Evolutionary conservation across 2,113 vertebrate genomes (phyloP).

Genomic region (Tor tambroides): DNA sequence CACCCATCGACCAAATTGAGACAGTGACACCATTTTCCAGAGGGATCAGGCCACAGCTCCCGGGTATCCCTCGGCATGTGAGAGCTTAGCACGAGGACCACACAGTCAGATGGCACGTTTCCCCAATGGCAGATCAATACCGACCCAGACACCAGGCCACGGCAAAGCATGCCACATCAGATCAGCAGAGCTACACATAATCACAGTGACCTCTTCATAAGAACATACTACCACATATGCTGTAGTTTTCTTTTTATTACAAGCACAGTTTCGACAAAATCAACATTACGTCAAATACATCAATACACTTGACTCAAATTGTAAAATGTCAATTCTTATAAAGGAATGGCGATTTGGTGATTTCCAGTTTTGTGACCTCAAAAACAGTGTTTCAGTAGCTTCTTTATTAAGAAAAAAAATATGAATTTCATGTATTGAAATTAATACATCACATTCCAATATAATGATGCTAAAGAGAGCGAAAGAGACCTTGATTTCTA

Average conservation of each 20-base stretch:
- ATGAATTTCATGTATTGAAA: background rate
- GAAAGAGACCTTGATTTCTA: background rate
- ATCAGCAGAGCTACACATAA: background rate
- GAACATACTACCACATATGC: background rate
- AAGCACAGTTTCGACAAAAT: background rate
- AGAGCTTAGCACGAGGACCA: conserved; percentile 63
- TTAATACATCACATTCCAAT: background rate
- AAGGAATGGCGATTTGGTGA: background rate
- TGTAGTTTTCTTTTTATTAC: background rate
- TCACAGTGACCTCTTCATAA: background rate
- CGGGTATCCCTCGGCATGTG: conserved; percentile 63
- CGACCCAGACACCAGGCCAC: conserved; percentile 58
- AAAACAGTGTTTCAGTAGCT: background rate
- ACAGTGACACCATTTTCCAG: conserved; percentile 17
- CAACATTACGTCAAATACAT: background rate
- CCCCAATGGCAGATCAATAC: conserved; percentile 61
- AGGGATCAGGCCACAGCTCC: conserved; percentile 1
- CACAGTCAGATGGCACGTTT: conserved; percentile 55
- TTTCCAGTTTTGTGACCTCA: background rate
- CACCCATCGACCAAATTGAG: background rate
- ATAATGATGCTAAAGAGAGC: background rate
- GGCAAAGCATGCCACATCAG: background rate
- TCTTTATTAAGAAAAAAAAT: background rate
- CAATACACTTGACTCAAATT: background rate
- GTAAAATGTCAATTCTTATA: background rate